Evolutionary conservation across 2,888 invertebrate species (phyloP).

Genomic region (Sylvicola fuscatus): DNA sequence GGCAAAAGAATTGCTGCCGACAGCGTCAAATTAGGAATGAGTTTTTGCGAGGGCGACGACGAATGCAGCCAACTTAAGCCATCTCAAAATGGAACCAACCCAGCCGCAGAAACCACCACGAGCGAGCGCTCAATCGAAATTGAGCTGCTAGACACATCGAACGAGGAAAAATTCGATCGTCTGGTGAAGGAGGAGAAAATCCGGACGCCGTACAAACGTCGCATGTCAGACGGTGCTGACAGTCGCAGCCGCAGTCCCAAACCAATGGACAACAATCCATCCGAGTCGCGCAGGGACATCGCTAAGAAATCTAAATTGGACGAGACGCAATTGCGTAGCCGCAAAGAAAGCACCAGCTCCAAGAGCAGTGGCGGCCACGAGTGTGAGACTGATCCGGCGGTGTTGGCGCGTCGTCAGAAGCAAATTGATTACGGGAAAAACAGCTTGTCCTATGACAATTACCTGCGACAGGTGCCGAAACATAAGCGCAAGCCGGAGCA

Average conservation of each 20-base stretch:
- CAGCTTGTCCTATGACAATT: slow-evolving; percentile 68
- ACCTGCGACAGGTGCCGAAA: slow-evolving; percentile 40
- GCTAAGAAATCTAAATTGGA: no score
- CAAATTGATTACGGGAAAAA: slow-evolving; percentile 93
- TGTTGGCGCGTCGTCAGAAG: slow-evolving; percentile 65
- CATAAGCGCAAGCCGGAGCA: slow-evolving; percentile 43
- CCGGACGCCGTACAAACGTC: slow-evolving; percentile 23
- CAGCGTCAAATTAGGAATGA: no score
- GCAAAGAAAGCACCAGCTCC: background rate
- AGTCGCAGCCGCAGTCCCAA: slow-evolving; percentile 20
- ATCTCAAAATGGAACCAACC: no score
- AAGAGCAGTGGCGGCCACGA: slow-evolving; percentile 14
- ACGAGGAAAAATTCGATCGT: slow-evolving; percentile 22
- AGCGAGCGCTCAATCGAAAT: slow-evolving; percentile 3
- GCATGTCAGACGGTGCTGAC: slow-evolving; percentile 15
- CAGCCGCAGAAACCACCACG: no score
- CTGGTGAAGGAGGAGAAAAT: slow-evolving; percentile 22
- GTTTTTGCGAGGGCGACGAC: no score
- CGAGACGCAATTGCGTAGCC: no score
- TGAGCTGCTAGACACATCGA: slow-evolving; percentile 8
- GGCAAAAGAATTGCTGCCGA: no score
- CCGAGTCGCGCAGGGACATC: no score
- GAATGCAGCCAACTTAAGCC: no score
- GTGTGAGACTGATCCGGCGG: slow-evolving; percentile 46
- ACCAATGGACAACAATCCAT: no score